These are phyloP conservation scores for Drosophila baimaii DNA, from an alignment of 1,140 invertebrate species.

Conservation along the genomic window DNA sequence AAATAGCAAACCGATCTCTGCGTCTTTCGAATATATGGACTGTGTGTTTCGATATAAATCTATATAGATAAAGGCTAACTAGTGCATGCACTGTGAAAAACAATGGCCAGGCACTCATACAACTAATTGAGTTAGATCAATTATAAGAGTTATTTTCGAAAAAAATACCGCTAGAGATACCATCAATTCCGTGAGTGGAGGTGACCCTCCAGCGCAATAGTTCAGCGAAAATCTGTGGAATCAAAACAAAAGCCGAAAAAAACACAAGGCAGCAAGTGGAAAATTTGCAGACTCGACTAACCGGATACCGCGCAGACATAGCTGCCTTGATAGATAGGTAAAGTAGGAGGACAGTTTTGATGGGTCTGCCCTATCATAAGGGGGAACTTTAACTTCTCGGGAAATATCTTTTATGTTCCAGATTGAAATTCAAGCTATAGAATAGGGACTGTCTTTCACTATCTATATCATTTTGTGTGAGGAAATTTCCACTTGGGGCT, in stretches of 20 bases:
- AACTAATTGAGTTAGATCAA: constrained; percentile 41
- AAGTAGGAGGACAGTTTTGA: not conserved
- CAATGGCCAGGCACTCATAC: not conserved
- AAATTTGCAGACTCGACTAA: constrained; percentile 4
- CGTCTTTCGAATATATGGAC: constrained; percentile 5
- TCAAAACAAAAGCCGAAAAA: constrained; percentile 69
- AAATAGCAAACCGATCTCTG: constrained; percentile 21
- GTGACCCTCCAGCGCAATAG: constrained; percentile 19
- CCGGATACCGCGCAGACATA: constrained; percentile 20
- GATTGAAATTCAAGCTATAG: not conserved
- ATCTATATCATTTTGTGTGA: too few relatives aligned
- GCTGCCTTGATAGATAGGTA: not conserved
- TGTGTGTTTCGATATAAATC: constrained; percentile 4
- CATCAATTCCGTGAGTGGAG: constrained; percentile 10
- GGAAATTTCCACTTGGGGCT: not conserved
- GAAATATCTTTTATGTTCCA: not conserved
- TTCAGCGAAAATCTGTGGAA: constrained; percentile 41
- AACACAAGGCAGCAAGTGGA: constrained; percentile 5
- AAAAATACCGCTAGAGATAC: constrained; percentile 13
- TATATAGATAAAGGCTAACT: constrained; percentile 17
- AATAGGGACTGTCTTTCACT: not conserved
- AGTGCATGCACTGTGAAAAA: constrained; percentile 49
- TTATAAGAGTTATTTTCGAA: constrained; percentile 13
- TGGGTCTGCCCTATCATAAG: not conserved
- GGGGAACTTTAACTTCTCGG: not conserved